phyloP scores from a whole-genome alignment of 2,797 vertebrate genomes.

The Knipowitschia caucasica region DNA sequence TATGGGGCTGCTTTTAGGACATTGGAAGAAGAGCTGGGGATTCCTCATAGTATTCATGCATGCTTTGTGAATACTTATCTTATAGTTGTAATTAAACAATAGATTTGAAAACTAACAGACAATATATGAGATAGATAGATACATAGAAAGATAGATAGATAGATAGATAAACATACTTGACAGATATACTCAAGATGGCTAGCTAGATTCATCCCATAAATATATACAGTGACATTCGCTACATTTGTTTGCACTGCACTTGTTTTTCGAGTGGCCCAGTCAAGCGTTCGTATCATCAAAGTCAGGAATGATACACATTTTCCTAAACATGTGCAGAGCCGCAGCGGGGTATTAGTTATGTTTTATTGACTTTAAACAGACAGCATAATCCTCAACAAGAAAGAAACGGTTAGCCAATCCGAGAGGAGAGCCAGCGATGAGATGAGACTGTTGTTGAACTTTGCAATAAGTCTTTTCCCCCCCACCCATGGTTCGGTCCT shows the following conservation, averaged over 20 bases:
- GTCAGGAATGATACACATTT: constrained; percentile 41
- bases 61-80: too few species aligned
- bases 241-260: neutral
- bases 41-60: too few species aligned
- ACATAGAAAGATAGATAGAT: too few species aligned
- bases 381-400: constrained; percentile 46
- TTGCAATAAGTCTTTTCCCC: neutral
- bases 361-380: constrained; percentile 41
- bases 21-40: too few species aligned
- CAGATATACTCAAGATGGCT: too few species aligned
- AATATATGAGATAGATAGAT: too few species aligned
- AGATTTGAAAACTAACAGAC: too few species aligned
- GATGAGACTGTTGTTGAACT: constrained; percentile 16
- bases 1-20: too few species aligned
- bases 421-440: neutral
- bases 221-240: too few species aligned
- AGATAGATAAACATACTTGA: too few species aligned
- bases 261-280: constrained; percentile 20
- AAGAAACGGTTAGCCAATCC: constrained; percentile 26
- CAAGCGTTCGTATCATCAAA: constrained; percentile 35
- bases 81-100: too few species aligned
- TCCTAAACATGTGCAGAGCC: constrained; percentile 30
- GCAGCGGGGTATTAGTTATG: constrained; percentile 26
- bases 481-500: neutral
- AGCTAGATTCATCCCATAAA: too few species aligned